Percentiles rank a stretch among this genome's conserved stretches.
Evolutionary conservation across 2,888 invertebrate species (phyloP).

Genomic region (Seladonia tumulorum): DNA sequence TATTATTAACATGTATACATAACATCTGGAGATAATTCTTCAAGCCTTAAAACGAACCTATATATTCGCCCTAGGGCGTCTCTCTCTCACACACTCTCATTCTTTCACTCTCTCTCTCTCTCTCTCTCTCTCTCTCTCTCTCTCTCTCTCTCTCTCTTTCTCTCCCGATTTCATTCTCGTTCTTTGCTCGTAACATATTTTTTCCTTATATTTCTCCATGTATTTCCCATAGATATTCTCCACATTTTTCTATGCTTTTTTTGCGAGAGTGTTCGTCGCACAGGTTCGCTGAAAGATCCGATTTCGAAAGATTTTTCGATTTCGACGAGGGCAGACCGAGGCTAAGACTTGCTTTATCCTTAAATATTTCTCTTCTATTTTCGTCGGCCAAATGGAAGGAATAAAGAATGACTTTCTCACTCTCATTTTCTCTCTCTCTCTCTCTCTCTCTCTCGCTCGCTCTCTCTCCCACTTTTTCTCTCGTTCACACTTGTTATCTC

Average conservation of each 20-base stretch:
- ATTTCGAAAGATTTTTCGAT: slow-evolving; percentile 34
- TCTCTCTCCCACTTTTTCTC: slow-evolving; percentile 10
- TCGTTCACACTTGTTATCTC: slow-evolving; percentile 16
- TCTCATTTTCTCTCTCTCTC: neutral
- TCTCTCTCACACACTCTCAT: slow-evolving; percentile 28
- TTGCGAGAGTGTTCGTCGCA: slow-evolving; percentile 16
- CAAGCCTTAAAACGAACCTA: slow-evolving; percentile 79
- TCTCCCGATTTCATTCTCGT: slow-evolving; percentile 27
- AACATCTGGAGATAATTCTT: slow-evolving; percentile 81
- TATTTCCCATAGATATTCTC: neutral
- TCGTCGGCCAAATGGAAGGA: slow-evolving; percentile 34
- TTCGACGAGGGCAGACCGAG: slow-evolving; percentile 67
- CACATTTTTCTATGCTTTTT: slow-evolving; percentile 22
- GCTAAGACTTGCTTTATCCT: neutral
- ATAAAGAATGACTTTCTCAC: slow-evolving; percentile 38
- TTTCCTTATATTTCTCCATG: neutral
- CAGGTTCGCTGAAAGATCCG: slow-evolving; percentile 48
- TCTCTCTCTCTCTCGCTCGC: slow-evolving; percentile 6
- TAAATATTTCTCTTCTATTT: neutral
- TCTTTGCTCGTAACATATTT: slow-evolving; percentile 10
- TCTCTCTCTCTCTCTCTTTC: slow-evolving; percentile 44
- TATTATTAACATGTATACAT: slow-evolving; percentile 82
- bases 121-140: slow-evolving; percentile 42
- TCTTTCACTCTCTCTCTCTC: slow-evolving; percentile 22
- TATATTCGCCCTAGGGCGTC: slow-evolving; percentile 50